phyloP scores from a whole-genome alignment of 2,888 invertebrate genomes.

The Drosophila gaucha region DNA sequence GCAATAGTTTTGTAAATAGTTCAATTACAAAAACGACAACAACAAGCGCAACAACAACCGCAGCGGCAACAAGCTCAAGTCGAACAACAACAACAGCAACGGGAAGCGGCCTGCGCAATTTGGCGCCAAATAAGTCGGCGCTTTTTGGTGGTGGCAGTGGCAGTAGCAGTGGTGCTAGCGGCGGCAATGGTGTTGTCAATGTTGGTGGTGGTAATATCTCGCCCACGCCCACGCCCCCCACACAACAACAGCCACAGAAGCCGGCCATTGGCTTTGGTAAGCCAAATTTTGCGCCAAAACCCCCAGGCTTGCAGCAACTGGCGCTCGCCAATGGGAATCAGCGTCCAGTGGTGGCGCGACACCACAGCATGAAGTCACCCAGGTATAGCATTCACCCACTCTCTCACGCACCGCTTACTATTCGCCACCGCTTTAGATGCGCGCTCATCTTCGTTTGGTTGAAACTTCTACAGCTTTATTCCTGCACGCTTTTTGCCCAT shows the following conservation, averaged over 20 bases:
- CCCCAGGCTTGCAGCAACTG: constrained; percentile 87
- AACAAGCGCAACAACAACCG: constrained; percentile 48
- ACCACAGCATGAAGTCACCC: constrained; percentile 94
- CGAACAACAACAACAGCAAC: constrained; percentile 34
- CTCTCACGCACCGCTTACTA: constrained; percentile 26
- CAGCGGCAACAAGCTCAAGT: constrained; percentile 21
- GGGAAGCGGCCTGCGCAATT: constrained; percentile 65
- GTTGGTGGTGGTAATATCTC: constrained; percentile 50
- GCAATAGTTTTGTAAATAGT: constrained; percentile 84
- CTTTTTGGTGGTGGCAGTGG: constrained; percentile 76
- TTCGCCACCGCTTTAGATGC: constrained; percentile 16
- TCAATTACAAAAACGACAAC: constrained; percentile 76
- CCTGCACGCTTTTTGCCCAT: constrained; percentile 8
- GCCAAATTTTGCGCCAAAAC: constrained; percentile 93
- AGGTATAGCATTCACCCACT: constrained; percentile 85
- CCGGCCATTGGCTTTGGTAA: constrained; percentile 88
- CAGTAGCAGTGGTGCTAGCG: constrained; percentile 22
- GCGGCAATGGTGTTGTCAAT: constrained; percentile 20
- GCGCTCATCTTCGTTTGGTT: constrained; percentile 5
- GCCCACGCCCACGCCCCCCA: constrained; percentile 32
- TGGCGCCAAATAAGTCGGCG: constrained; percentile 84
- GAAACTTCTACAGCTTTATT: constrained; percentile 23
- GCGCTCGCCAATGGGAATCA: constrained; percentile 83
- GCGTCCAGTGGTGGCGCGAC: constrained; percentile 87
- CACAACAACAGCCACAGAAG: constrained; percentile 55